phyloP scores from a whole-genome alignment of 2,797 vertebrate genomes.

The Sebastolobus altivelis region DNA sequence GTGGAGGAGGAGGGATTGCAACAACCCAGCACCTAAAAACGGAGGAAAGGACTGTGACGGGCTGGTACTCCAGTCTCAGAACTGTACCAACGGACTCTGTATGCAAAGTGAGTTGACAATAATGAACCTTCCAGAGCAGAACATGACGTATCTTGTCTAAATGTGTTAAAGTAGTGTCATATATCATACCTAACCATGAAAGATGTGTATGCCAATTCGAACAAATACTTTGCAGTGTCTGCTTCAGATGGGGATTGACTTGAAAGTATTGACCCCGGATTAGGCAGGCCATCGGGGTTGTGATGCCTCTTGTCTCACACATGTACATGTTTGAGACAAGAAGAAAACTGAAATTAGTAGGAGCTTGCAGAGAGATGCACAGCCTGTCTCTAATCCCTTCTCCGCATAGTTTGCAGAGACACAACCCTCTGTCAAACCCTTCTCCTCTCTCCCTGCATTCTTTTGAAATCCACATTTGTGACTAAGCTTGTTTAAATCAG shows the following conservation, averaged over 20 bases:
- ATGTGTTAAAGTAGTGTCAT: not conserved
- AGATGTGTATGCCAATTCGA: conserved; percentile 1
- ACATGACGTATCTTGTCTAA: not conserved
- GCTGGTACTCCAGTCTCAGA: conserved; percentile 93
- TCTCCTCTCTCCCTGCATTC: too few species aligned
- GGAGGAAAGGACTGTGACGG: conserved; percentile 97
- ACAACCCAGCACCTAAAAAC: conserved; percentile 91
- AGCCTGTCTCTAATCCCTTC: too few species aligned
- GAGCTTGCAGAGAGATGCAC: too few species aligned
- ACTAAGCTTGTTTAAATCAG: too few species aligned
- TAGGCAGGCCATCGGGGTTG: not conserved
- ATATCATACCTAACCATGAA: not conserved
- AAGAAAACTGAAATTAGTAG: too few species aligned
- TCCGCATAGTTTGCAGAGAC: too few species aligned
- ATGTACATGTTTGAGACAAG: too few species aligned
- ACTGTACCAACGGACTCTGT: conserved; percentile 97
- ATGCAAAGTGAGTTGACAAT: conserved; percentile 94
- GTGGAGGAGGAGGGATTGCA: conserved; percentile 96
- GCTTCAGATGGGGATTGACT: conserved; percentile 7
- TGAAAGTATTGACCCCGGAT: conserved; percentile 9
- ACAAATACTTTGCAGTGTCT: not conserved
- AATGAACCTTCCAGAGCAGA: conserved; percentile 5
- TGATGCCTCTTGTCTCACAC: not conserved
- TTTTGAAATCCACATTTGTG: too few species aligned
- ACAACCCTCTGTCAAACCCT: too few species aligned